Base-by-base conservation (phyloP, 2,797 vertebrate species). In the Oceanodroma leucorhoa region DNA sequence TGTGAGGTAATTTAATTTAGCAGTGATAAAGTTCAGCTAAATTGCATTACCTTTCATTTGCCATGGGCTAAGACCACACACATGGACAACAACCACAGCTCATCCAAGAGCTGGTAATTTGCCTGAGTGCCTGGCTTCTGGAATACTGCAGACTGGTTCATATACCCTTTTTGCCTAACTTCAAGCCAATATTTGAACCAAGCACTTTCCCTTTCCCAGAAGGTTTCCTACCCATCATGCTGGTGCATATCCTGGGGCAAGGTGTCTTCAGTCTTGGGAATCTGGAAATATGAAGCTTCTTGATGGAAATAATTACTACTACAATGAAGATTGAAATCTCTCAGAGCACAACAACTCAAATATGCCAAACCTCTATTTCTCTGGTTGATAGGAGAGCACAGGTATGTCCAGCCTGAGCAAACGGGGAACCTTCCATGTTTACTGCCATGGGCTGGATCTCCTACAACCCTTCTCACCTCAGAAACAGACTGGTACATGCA, bases 11-110 rank as follows among this genome's bases (percentile, higher is more conserved):
- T 64, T 91, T 48, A 85, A 87, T 93, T 81, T 46, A 88, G 83
- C 54, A 64, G 27, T 11, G 61, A 78, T 14, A 67, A 41, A 86
- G 40, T 61, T 71, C 29, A 60, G 41, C 48, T 90, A 53, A 87
- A 91, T 46, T 85, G 9, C 45, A n/a, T 78, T 89, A 75, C 71
- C 85, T 88, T 78, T 53, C 41, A 30, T 54, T 90, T 91, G 87
- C 91, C 90, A 54, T 23, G 40, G 69, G 88, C 76, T 81, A 69
- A 65, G 94, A 83, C 83, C 77, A 93, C 87, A 93, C 73, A 78
- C 83, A 43, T 1, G 67, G 83, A 50, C 79, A 91, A 51, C 67
- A 36, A 86, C 41, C 61, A 43, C 24, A 81, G 54, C 85, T 83
- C 69, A 86, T 51, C 76, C 90, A 94, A 45, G 45, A 89, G 84